Evolutionary conservation across 2,888 invertebrate genomes (phyloP).

Genomic region (Drosophila affinis): DNA sequence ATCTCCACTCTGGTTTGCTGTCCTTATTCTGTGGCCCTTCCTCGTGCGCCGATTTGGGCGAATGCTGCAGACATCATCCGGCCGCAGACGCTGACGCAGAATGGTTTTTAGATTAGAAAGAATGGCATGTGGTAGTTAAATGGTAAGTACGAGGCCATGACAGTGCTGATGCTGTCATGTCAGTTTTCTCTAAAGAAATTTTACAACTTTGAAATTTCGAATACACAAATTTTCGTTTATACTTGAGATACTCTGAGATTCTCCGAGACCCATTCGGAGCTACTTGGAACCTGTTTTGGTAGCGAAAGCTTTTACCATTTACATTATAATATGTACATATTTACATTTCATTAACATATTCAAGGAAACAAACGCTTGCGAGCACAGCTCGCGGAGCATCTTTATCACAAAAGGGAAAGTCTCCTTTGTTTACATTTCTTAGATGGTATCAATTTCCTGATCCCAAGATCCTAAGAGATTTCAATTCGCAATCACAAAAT

Average conservation of each 20-base stretch:
- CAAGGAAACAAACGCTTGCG: conserved; percentile 6
- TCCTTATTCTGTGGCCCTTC: conserved; percentile 83
- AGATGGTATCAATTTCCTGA: background rate
- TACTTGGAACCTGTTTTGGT: conserved; percentile 23
- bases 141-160: conserved; percentile 58
- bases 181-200: no score
- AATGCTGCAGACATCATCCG: conserved; percentile 51
- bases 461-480: no score
- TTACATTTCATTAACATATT: conserved; percentile 44
- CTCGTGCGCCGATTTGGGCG: conserved; percentile 71
- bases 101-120: conserved; percentile 18
- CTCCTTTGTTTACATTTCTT: background rate
- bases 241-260: background rate
- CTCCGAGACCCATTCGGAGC: background rate
- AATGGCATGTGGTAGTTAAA: conserved; percentile 58
- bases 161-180: no score
- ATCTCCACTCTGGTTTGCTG: conserved; percentile 83
- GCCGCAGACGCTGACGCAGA: conserved; percentile 60
- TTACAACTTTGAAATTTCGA: background rate
- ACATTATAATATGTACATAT: conserved; percentile 21
- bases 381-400: conserved; percentile 6
- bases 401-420: conserved; percentile 14
- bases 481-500: background rate
- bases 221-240: background rate
- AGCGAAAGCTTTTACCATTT: conserved; percentile 23